These are phyloP conservation scores for Acanthosoma haemorrhoidale DNA, from an alignment of 2,888 invertebrate species.

Conservation along the genomic window DNA sequence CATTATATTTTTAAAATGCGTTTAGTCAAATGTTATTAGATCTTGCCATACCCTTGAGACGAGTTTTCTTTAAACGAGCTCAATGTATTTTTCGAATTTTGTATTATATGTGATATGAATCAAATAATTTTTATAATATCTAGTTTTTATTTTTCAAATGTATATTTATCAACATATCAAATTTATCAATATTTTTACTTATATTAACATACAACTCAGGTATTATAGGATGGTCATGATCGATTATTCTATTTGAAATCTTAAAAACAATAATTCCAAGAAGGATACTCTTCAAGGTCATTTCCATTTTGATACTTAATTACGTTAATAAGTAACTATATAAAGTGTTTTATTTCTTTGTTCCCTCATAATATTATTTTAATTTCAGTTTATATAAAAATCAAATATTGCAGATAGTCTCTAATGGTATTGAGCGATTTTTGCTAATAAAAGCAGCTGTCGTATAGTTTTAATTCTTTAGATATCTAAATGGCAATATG, in stretches of 20 bases:
- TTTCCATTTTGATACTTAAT: too few species aligned
- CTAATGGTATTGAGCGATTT: too few species aligned
- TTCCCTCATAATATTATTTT: not conserved
- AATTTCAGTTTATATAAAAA: not conserved
- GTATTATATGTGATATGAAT: not conserved
- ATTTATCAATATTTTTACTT: not conserved
- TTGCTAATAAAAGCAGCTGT: too few species aligned
- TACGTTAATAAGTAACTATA: too few species aligned
- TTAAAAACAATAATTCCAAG: too few species aligned
- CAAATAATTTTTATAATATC: not conserved
- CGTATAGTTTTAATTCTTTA: not conserved
- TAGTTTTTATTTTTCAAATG: not conserved
- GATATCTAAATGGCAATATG: not conserved
- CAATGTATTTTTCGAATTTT: not conserved
- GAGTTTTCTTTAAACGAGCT: not conserved
- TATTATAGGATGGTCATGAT: too few species aligned
- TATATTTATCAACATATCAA: constrained; percentile 1
- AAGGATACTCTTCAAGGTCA: too few species aligned
- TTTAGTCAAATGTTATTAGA: constrained; percentile 14
- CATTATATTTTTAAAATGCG: constrained; percentile 1
- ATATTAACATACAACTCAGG: too few species aligned
- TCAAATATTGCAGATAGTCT: not conserved
- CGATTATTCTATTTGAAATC: too few species aligned
- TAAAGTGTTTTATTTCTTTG: too few species aligned
- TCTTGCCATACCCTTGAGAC: constrained; percentile 13